Percentiles rank a stretch among this genome's conserved stretches.
Conservation (phyloP, 2,888 invertebrate species). For the Ditylenchus weischeri region DNA sequence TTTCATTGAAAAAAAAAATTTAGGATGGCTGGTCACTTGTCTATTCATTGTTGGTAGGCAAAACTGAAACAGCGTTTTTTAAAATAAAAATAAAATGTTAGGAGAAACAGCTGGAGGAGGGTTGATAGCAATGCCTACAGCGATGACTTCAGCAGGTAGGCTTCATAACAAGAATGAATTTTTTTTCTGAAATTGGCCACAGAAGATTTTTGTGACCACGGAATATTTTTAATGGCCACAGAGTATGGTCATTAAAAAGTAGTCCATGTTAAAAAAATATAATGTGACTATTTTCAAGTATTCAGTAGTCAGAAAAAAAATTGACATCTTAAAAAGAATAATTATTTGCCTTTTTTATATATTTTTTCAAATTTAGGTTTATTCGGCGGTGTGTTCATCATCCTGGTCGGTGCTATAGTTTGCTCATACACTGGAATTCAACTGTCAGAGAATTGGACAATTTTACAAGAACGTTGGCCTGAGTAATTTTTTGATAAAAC, state of each 20-base stretch:
- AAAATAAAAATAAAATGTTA: neutral
- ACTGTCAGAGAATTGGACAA: constrained; percentile 49
- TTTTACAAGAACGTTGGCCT: constrained; percentile 44
- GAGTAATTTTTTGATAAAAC: constrained; percentile 26
- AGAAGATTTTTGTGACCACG: too few species aligned
- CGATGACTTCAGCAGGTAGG: constrained; percentile 45
- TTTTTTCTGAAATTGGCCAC: too few species aligned
- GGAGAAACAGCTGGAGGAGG: constrained; percentile 55
- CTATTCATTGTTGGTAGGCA: constrained; percentile 37
- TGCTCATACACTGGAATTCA: constrained; percentile 50
- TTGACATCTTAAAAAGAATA: too few species aligned
- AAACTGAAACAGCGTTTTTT: neutral
- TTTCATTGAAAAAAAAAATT: too few species aligned
- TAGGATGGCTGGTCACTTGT: constrained; percentile 32
- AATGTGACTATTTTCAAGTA: too few species aligned
- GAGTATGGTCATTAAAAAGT: too few species aligned
- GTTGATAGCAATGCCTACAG: constrained; percentile 52
- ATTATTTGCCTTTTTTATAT: neutral
- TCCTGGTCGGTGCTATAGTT: constrained; percentile 44
- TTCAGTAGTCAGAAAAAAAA: too few species aligned
- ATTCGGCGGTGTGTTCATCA: constrained; percentile 36
- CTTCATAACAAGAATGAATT: neutral
- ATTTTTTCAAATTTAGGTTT: constrained; percentile 27
- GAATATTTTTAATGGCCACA: too few species aligned
- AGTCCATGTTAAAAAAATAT: too few species aligned